Evolutionary conservation across 1,140 invertebrate genomes (phyloP), one percentile per base, ranked within the genome.

Genomic region (Leptinotarsa undecemlineata): DNA sequence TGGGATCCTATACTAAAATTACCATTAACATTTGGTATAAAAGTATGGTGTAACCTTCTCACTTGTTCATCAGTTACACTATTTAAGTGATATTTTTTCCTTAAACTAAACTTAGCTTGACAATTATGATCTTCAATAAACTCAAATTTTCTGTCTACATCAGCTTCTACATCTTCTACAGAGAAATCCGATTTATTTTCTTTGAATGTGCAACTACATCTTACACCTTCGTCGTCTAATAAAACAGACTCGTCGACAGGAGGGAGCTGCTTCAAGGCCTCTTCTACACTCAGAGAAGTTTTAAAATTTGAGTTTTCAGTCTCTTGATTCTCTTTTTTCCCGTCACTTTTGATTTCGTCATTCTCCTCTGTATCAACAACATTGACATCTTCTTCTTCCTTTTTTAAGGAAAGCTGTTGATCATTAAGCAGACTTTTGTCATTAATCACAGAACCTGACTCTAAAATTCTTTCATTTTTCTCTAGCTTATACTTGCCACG

Each of bases 371-470:
- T 33, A 57, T 79, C 73, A 33, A 74, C 70, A 5, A 71, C 72
- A 47, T 48, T 67, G 20, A 70, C 20, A 15, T 69, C 71, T 57
- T 76, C 75, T n/a, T 76, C 75, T 26, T 76, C 67, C 66, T 77
- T 75, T n/a, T 74, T 21, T 14, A 14, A 48, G 15, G 51, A 71
- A 33, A 21, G 33, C 33, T 67, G 61, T 4, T 68, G 64, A 62
- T 51, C 14, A 63, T 68, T 68, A 5, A 81, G 73, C 11, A 77
- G 42, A 48, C 73, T 80, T 60, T 81, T 81, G 62, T 82, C 81
- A 62, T 83, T 83, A 60, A 80, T 82, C 42, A 83, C 80, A 19
- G 78, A 78, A 23, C 82, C 82, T 47, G 81, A 82, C 57, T 83
- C 82, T 63, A 83, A 79, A 0, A 82, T 77, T 42, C 78, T 75